Conservation (phyloP, 2,888 invertebrate genomes). For the Lasioglossum figueresi region DNA sequence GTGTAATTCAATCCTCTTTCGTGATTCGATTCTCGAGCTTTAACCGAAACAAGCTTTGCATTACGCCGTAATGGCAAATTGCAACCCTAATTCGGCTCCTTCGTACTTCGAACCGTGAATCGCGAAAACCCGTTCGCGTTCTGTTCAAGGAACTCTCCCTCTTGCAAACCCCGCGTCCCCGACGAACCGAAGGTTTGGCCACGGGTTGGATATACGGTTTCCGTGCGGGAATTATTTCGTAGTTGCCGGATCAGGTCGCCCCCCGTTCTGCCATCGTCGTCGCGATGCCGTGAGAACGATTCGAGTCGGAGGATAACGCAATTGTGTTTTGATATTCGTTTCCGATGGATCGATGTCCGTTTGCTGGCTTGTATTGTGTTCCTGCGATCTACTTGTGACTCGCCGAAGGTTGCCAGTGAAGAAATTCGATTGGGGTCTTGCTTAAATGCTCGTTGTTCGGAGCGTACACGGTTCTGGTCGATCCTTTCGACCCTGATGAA, state of each 20-base stretch:
- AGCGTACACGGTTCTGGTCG: neutral
- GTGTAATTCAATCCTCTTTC: conserved; percentile 62
- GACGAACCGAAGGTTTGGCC: neutral
- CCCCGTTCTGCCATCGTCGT: neutral
- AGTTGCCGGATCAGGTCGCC: neutral
- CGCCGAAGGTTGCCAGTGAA: neutral
- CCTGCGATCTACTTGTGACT: neutral
- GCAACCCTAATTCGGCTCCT: conserved; percentile 49
- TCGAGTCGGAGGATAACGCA: neutral
- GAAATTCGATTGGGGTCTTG: neutral
- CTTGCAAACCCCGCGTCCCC: neutral
- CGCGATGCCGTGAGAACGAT: neutral
- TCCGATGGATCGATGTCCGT: neutral
- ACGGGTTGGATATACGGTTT: conserved; percentile 21
- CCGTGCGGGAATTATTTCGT: conserved; percentile 13
- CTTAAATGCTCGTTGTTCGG: neutral
- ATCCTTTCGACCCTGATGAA: neutral
- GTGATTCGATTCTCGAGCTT: conserved; percentile 58
- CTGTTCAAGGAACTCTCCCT: conserved; percentile 8
- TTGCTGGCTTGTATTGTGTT: neutral
- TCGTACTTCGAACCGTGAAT: conserved; percentile 40
- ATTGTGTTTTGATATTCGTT: conserved; percentile 8
- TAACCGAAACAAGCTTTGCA: conserved; percentile 55
- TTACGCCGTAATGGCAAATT: conserved; percentile 56
- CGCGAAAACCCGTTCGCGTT: conserved; percentile 6